These are phyloP conservation scores for Zhuqinia jingwanae DNA, from an alignment of 2,888 invertebrate genomes.

Conservation along the genomic window DNA sequence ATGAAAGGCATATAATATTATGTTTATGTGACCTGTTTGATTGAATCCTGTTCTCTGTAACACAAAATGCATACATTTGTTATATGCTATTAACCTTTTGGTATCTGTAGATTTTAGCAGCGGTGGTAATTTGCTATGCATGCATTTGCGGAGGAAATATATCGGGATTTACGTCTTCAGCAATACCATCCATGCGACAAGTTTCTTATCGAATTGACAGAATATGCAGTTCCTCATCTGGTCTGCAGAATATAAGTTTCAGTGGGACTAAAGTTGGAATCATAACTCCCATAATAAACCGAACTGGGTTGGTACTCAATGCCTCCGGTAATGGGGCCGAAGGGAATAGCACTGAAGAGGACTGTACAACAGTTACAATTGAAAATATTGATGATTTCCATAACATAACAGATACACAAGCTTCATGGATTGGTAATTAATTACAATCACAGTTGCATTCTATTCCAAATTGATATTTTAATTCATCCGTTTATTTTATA, in stretches of 20 bases:
- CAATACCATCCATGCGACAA: constrained; percentile 76
- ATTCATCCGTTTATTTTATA: constrained; percentile 5
- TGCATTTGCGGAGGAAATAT: constrained; percentile 76
- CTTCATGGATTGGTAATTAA: constrained; percentile 75
- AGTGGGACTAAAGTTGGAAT: neutral
- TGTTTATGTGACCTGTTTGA: no score
- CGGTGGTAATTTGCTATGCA: constrained; percentile 71
- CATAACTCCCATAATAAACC: neutral
- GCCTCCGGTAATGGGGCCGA: neutral
- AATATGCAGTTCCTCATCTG: constrained; percentile 20
- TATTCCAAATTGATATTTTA: no score
- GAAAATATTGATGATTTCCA: constrained; percentile 40
- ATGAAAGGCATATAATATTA: no score
- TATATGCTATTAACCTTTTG: no score
- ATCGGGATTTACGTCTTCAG: constrained; percentile 76
- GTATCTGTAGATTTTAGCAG: constrained; percentile 73
- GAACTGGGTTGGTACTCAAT: no score
- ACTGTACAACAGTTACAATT: constrained; percentile 25
- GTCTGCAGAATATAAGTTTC: neutral
- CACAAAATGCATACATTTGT: no score
- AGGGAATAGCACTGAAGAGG: neutral
- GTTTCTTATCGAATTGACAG: constrained; percentile 38
- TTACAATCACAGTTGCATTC: no score
- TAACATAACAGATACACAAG: constrained; percentile 69
- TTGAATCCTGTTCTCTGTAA: no score